Conservation (phyloP, 2,113 vertebrate species). For the Aegypius monachus region DNA sequence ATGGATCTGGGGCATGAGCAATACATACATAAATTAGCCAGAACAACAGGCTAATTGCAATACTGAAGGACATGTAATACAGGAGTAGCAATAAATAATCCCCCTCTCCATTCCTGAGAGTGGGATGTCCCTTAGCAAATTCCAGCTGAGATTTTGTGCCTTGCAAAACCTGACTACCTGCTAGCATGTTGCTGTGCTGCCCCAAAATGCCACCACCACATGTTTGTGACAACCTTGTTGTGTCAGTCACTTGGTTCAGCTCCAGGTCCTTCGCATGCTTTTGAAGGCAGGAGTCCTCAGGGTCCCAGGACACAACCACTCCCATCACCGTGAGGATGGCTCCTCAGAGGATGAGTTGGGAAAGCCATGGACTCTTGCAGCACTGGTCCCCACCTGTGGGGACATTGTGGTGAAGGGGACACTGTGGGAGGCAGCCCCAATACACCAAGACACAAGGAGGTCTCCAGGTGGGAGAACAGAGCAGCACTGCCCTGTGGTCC, state of each 20-base stretch:
- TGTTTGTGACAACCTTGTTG: background rate
- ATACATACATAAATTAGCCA: background rate
- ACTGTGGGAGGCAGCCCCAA: background rate
- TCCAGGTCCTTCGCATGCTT: background rate
- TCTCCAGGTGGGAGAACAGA: background rate
- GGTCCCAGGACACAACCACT: background rate
- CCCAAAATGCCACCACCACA: accelerated
- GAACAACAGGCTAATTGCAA: background rate
- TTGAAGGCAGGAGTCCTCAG: background rate
- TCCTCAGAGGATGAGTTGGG: background rate
- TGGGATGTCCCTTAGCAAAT: background rate
- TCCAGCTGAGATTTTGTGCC: background rate
- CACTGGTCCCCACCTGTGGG: background rate
- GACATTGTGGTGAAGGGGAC: background rate
- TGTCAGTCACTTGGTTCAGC: background rate
- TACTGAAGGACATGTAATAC: background rate
- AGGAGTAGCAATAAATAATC: background rate
- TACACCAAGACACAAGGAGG: background rate
- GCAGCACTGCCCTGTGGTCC: background rate
- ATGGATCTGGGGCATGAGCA: background rate
- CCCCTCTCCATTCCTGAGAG: background rate
- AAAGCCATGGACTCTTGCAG: background rate
- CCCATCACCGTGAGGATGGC: background rate
- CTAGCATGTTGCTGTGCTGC: background rate
- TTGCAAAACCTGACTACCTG: background rate